These are phyloP conservation scores for Alaudala cheleensis DNA, from an alignment of 2,113 vertebrate species.

Conservation along the genomic window DNA sequence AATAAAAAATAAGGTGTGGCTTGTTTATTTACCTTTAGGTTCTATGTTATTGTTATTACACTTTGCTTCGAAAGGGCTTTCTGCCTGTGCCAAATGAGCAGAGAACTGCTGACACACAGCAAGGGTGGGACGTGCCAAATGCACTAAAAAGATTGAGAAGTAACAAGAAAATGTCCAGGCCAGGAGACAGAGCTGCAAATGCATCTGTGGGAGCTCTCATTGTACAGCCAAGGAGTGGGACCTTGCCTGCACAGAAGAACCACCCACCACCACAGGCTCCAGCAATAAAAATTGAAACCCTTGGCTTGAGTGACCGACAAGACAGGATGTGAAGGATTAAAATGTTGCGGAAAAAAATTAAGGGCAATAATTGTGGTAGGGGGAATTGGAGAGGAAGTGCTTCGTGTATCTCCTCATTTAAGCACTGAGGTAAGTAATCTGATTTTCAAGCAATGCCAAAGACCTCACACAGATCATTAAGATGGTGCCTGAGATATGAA, in stretches of 20 bases:
- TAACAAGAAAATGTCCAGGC: neutral
- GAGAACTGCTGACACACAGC: neutral
- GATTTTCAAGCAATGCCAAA: constrained; percentile 49
- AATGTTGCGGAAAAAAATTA: neutral
- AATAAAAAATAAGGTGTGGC: neutral
- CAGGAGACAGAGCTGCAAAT: neutral
- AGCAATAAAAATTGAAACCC: neutral
- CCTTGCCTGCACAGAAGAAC: neutral
- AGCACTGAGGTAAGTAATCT: constrained; percentile 33
- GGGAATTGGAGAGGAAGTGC: constrained; percentile 11
- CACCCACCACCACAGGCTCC: neutral
- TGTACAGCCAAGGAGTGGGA: neutral
- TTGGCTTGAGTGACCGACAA: neutral
- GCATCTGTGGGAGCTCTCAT: neutral
- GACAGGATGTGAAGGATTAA: constrained; percentile 1
- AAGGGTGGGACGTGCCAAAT: neutral
- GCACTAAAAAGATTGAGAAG: neutral
- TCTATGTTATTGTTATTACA: neutral
- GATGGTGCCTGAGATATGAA: constrained; percentile 60
- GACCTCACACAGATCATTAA: constrained; percentile 65
- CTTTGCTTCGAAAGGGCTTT: neutral
- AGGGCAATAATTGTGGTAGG: neutral
- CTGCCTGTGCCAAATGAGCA: neutral
- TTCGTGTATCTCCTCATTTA: neutral
- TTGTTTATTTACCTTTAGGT: constrained; percentile 13